These are phyloP conservation scores for Stenodema calcarata DNA, from an alignment of 2,888 invertebrate genomes.

Conservation along the genomic window DNA sequence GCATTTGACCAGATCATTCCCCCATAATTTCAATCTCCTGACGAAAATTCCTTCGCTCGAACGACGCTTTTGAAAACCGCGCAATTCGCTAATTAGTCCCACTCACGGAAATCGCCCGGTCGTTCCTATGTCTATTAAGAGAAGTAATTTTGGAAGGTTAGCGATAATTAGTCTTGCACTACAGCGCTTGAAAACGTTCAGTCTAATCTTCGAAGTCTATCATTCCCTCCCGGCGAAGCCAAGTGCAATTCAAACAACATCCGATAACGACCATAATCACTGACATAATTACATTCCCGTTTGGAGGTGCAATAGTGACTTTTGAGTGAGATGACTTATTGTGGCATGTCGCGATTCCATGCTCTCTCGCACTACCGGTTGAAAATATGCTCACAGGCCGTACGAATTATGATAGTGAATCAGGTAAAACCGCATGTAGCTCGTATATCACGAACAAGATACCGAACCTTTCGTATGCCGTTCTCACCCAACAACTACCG, in stretches of 20 bases:
- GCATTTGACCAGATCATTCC: too few species aligned
- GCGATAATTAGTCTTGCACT: not conserved
- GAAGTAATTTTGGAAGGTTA: not conserved
- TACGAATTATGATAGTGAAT: too few species aligned
- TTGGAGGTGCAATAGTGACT: not conserved
- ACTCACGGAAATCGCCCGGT: not conserved
- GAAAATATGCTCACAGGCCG: too few species aligned
- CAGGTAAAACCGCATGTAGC: too few species aligned
- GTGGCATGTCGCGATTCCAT: not conserved
- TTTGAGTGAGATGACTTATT: not conserved
- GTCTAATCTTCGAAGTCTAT: not conserved
- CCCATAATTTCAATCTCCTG: too few species aligned
- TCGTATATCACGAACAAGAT: too few species aligned
- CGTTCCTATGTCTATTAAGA: not conserved
- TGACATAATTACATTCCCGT: not conserved
- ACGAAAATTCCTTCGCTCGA: not conserved
- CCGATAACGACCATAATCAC: not conserved
- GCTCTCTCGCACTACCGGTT: too few species aligned
- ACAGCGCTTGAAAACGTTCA: not conserved
- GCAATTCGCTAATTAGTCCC: not conserved
- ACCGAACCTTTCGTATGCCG: too few species aligned
- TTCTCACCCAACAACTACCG: too few species aligned
- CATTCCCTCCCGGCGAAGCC: not conserved
- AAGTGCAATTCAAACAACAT: not conserved
- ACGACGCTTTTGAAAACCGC: not conserved